Base-by-base conservation (phyloP, 2,797 vertebrate species). In the Rhinophrynus dorsalis region DNA sequence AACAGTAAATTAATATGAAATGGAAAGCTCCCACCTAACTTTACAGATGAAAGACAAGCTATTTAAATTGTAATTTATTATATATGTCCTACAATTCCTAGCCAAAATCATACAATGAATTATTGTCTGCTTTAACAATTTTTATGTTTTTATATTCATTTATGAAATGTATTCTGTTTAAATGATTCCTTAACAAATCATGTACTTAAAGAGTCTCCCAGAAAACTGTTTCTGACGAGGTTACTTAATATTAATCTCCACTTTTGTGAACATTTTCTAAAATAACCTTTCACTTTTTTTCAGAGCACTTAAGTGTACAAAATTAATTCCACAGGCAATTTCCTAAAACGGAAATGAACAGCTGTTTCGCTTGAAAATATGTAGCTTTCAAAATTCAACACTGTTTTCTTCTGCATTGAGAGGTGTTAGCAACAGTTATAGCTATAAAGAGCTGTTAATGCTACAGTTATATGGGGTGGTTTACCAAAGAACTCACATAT, bases 401-500 rank as follows among this genome's bases (percentile, higher is more conserved):
- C 27, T 54, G 70, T 66, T 59, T 66, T 73, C 47, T 52, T 52
- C 61, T 66, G 45, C 59, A 66, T 60, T 60, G 70, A 29, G 58
- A 73, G 62, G 70, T 73, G 70, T 73, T 73, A 73, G 70, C 62
- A 60, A 42, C 54, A 58, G 62, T 67, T 54, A 35, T 40, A 45
- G 62, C 70, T 60, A 50, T 73, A 73, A 73, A 73, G 70, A 73
- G 70, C 62, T 73, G 70, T 66, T 73, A 73, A 73, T 73, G 70
- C 70, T 73, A 52, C 51, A 59, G 62, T 73, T 73, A 66, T 73
- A 73, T 52, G 37, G 62, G 47, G 70, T 73, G 70, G 62, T 73
- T 73, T 73, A 73, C 70, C 62, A 66, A 73, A 66, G 70, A 73
- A 73, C 62, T 73, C 70, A 66, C 70, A 73, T 73, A 73, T 73